These are phyloP conservation scores for Sparus aurata DNA, from an alignment of 2,797 vertebrate genomes.

Conservation along the genomic window DNA sequence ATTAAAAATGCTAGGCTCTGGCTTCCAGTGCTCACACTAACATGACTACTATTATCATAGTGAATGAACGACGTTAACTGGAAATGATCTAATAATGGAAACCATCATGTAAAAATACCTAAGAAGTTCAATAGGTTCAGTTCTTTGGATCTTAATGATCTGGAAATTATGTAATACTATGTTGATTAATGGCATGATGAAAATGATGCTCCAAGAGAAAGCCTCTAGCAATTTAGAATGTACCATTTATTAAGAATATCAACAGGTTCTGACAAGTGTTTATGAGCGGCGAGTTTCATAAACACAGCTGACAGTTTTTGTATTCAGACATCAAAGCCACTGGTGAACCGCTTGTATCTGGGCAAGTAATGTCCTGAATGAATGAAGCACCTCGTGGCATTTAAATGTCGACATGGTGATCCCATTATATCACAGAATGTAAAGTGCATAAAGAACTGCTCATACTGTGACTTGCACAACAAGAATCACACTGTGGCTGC, in stretches of 20 bases:
- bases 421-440: constrained; percentile 10
- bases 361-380: constrained; percentile 2
- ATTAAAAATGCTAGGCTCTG: background rate
- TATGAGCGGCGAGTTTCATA: constrained; percentile 16
- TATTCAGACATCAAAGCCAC: constrained; percentile 30
- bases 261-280: constrained; percentile 45
- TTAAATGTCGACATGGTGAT: background rate
- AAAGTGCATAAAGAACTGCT: background rate
- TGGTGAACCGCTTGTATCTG: background rate
- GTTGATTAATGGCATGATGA: constrained; percentile 13
- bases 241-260: constrained; percentile 42
- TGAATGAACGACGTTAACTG: constrained; percentile 6
- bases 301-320: constrained; percentile 46
- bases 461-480: constrained; percentile 6
- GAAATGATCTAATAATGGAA: constrained; percentile 1
- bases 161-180: background rate
- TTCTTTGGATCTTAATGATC: background rate
- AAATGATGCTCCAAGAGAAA: background rate
- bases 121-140: background rate
- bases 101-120: background rate
- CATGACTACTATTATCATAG: constrained; percentile 1
- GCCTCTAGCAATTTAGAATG: constrained; percentile 6
- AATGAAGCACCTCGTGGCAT: background rate
- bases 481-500: background rate
- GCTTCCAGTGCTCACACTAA: background rate